Evolutionary conservation across 2,113 vertebrate species (phyloP).

Genomic region (Collichthys lucidus): DNA sequence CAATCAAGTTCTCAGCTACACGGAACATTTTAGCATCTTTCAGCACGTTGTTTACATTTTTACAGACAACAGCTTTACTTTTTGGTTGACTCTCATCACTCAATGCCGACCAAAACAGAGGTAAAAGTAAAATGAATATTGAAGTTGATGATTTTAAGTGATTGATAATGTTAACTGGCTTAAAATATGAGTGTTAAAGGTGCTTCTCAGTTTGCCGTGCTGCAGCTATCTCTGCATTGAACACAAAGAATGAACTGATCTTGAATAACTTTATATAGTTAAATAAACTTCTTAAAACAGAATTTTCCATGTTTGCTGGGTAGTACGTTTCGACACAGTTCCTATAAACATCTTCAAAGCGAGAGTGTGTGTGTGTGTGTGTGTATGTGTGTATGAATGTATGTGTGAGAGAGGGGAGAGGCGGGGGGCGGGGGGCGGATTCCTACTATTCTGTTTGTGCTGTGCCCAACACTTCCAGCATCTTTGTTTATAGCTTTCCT

Average conservation of each 20-base stretch:
- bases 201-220: not conserved
- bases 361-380: not conserved
- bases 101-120: not conserved
- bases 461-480: constrained; percentile 65
- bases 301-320: constrained; percentile 8
- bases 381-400: constrained; percentile 8
- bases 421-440: constrained; percentile 25
- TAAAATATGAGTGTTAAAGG: not conserved
- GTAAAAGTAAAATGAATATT: not conserved
- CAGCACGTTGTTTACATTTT: not conserved
- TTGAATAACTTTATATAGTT: not conserved
- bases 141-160: too few species aligned
- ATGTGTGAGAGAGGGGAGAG: not conserved
- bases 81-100: not conserved
- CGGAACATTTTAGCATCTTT: not conserved
- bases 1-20: not conserved
- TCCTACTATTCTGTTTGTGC: constrained; percentile 69
- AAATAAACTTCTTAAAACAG: not conserved
- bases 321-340: not conserved
- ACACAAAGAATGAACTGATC: constrained; percentile 5
- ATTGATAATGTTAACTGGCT: not conserved
- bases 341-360: constrained; percentile 59
- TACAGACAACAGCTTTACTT: not conserved
- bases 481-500: constrained; percentile 71
- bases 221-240: not conserved